Percentiles rank a stretch among this genome's conserved stretches.
Conservation (phyloP, 1,140 invertebrate species). For the Ostrea denselamellosa region DNA sequence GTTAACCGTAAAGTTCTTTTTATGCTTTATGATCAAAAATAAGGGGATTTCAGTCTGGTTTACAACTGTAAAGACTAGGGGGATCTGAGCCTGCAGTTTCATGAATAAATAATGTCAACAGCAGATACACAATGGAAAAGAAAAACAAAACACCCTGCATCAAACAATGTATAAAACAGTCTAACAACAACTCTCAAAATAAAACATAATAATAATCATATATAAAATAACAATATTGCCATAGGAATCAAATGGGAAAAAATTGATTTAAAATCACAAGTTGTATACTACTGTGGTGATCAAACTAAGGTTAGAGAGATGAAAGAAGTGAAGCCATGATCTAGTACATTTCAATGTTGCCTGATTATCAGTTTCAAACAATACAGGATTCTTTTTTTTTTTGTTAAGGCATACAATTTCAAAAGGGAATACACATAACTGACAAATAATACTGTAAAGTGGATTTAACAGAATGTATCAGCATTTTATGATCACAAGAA, state of each 20-base stretch:
- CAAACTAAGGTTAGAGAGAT: background rate
- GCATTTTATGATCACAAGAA: background rate
- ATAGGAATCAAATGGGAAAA: background rate
- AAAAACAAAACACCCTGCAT: constrained; percentile 37
- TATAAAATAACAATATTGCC: constrained; percentile 40
- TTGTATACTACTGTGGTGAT: background rate
- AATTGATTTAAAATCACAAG: background rate
- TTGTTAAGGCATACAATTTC: background rate
- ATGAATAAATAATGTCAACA: constrained; percentile 21
- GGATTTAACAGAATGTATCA: background rate
- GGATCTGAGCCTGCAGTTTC: constrained; percentile 21
- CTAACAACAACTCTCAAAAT: constrained; percentile 33
- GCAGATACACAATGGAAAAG: constrained; percentile 22
- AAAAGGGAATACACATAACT: background rate
- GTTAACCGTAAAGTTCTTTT: too few species aligned
- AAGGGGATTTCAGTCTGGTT: background rate
- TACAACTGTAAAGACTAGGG: background rate
- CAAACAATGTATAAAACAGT: constrained; percentile 27
- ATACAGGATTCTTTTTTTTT: background rate
- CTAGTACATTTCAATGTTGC: background rate
- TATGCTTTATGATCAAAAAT: background rate
- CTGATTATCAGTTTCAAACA: background rate
- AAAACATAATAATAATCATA: constrained; percentile 36
- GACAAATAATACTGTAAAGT: constrained; percentile 15
- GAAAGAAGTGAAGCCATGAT: background rate